Conservation (phyloP, 2,113 vertebrate genomes). For the Panthera leo region DNA sequence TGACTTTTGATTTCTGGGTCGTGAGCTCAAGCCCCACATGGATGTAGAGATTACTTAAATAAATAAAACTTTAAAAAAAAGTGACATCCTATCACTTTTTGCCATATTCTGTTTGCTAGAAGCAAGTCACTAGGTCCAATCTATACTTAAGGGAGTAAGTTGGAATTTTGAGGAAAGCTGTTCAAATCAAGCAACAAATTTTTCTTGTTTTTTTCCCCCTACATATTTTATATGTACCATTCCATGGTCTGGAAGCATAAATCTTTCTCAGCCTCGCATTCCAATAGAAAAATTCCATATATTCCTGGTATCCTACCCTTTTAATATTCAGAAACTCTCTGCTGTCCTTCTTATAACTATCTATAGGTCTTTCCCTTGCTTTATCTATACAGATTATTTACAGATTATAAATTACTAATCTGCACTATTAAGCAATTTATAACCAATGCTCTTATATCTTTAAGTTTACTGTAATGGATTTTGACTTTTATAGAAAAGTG, state of each 20-base stretch:
- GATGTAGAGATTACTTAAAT: background rate
- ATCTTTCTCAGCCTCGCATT: background rate
- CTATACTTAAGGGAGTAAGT: background rate
- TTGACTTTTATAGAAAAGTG: background rate
- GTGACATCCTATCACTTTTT: background rate
- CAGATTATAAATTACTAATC: background rate
- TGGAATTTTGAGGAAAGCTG: conserved; percentile 5
- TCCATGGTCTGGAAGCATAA: background rate
- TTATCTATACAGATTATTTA: background rate
- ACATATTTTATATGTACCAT: background rate
- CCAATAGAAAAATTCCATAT: background rate
- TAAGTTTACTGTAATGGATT: background rate
- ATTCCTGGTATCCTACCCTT: background rate
- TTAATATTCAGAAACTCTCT: background rate
- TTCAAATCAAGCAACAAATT: background rate
- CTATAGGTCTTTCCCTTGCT: background rate
- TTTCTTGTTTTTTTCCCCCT: background rate
- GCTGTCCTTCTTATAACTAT: background rate
- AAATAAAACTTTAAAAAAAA: background rate
- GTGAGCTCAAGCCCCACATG: background rate
- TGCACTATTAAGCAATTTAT: background rate
- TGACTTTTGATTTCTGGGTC: background rate
- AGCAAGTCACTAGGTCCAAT: background rate
- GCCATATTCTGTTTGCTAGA: background rate
- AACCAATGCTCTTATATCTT: background rate